These are phyloP conservation scores for Zaprionus ghesquierei DNA, from an alignment of 1,140 invertebrate species.

Conservation along the genomic window DNA sequence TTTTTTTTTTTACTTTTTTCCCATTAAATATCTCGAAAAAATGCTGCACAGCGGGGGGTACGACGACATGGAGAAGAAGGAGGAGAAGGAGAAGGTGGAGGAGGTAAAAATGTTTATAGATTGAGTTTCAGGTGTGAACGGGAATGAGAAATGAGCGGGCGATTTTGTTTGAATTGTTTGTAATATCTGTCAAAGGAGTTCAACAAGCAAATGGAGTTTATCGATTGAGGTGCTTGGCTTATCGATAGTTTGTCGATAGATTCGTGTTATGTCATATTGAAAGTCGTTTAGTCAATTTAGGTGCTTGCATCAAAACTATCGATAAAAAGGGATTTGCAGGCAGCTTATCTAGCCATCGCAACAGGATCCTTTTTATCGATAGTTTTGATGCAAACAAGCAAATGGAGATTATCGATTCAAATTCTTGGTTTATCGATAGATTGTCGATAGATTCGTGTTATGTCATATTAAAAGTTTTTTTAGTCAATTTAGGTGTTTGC, in stretches of 20 bases:
- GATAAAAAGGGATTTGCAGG: too few species aligned
- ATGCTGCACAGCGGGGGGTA: background rate
- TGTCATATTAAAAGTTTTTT: too few species aligned
- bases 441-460: background rate
- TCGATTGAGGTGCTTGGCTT: background rate
- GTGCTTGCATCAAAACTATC: too few species aligned
- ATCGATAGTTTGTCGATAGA: background rate
- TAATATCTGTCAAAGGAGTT: background rate
- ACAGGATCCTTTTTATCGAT: too few species aligned
- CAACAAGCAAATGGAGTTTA: background rate
- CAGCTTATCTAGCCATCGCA: too few species aligned
- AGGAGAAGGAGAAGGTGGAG: background rate
- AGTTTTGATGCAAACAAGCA: too few species aligned
- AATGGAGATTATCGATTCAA: too few species aligned
- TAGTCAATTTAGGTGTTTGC: too few species aligned
- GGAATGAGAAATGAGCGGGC: background rate
- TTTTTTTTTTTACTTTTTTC: constrained; percentile 21
- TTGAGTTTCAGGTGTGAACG: background rate
- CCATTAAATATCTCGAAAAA: constrained; percentile 10
- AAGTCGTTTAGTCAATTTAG: too few species aligned
- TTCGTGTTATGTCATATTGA: background rate
- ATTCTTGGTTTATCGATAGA: background rate
- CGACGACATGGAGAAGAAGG: background rate
- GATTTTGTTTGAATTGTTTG: background rate
- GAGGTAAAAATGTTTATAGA: background rate